phyloP scores from a whole-genome alignment of 2,113 vertebrate species.

The Apodemus speciosus region DNA sequence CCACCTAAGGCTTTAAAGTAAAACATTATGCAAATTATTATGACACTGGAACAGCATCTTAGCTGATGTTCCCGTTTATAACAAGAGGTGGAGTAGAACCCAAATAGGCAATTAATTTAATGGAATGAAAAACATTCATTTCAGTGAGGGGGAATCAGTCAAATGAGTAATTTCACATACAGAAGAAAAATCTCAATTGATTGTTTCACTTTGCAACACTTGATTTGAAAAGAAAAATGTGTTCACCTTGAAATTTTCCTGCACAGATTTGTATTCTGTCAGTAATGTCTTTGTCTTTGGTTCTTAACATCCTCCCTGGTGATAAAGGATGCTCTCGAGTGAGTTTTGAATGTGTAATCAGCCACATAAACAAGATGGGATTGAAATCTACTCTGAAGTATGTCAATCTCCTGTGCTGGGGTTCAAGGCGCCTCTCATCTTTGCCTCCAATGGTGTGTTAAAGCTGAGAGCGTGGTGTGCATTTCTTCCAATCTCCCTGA shows the following conservation, averaged over 20 bases:
- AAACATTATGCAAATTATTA: slow-evolving; percentile 59
- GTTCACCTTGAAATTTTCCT: slow-evolving; percentile 61
- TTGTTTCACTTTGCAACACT: slow-evolving; percentile 44
- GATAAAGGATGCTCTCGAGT: slow-evolving; percentile 56
- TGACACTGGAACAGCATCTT: slow-evolving; percentile 35
- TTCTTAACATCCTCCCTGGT: slow-evolving; percentile 54
- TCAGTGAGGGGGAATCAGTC: not conserved
- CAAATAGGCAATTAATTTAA: slow-evolving; percentile 50
- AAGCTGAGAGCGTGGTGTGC: not conserved
- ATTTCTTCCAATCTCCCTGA: slow-evolving; percentile 35
- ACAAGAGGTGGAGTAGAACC: slow-evolving; percentile 10
- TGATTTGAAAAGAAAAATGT: slow-evolving; percentile 58
- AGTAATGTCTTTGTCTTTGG: slow-evolving; percentile 56
- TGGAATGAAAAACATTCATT: slow-evolving; percentile 17
- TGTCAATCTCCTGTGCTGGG: slow-evolving; percentile 22
- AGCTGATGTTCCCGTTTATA: slow-evolving; percentile 43
- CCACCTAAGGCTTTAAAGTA: slow-evolving; percentile 29
- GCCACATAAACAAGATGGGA: slow-evolving; percentile 41
- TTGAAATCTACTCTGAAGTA: slow-evolving; percentile 55
- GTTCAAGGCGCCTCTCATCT: slow-evolving; percentile 44
- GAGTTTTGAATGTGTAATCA: slow-evolving; percentile 61
- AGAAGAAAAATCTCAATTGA: slow-evolving; percentile 48
- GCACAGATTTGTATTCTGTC: slow-evolving; percentile 55
- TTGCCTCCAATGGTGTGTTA: slow-evolving; percentile 7
- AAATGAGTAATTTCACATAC: slow-evolving; percentile 19